These are phyloP conservation scores for pig (Sus scrofa) DNA, from an alignment of 2,113 vertebrate genomes.

Conservation along the genomic window DNA sequence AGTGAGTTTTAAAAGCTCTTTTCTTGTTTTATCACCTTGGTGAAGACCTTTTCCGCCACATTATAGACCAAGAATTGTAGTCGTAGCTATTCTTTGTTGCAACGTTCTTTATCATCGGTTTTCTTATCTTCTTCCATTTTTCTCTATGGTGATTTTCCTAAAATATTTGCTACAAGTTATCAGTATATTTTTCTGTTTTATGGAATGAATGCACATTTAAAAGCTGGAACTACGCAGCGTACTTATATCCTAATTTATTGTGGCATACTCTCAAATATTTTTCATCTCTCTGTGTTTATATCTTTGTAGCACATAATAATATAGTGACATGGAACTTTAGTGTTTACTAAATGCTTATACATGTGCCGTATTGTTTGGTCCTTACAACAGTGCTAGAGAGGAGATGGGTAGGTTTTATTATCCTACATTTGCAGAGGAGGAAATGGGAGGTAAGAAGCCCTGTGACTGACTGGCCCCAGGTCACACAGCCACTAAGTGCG, in stretches of 20 bases:
- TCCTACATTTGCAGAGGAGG: background rate
- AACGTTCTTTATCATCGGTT: constrained; percentile 13
- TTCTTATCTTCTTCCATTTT: constrained; percentile 20
- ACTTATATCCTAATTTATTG: background rate
- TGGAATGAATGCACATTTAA: background rate
- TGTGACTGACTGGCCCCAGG: background rate
- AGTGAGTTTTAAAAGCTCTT: constrained; percentile 50
- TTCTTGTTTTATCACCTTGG: constrained; percentile 36
- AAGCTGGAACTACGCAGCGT: background rate
- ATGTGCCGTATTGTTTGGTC: background rate
- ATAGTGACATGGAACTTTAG: background rate
- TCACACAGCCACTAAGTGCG: background rate
- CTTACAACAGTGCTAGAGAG: background rate
- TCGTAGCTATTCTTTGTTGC: constrained; percentile 35
- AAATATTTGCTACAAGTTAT: background rate
- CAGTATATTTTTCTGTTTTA: background rate
- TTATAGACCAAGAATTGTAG: background rate
- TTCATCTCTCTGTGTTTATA: background rate
- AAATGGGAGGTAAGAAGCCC: background rate
- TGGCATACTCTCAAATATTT: background rate
- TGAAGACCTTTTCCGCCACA: background rate
- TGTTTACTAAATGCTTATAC: background rate
- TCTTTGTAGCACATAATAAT: background rate
- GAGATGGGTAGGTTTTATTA: background rate
- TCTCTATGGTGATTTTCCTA: background rate